A percentile compares a stretch with the other conserved stretches of the same genome.
phyloP scores from a whole-genome alignment of 2,113 vertebrate species.

The Campylomormyrus numenius region DNA sequence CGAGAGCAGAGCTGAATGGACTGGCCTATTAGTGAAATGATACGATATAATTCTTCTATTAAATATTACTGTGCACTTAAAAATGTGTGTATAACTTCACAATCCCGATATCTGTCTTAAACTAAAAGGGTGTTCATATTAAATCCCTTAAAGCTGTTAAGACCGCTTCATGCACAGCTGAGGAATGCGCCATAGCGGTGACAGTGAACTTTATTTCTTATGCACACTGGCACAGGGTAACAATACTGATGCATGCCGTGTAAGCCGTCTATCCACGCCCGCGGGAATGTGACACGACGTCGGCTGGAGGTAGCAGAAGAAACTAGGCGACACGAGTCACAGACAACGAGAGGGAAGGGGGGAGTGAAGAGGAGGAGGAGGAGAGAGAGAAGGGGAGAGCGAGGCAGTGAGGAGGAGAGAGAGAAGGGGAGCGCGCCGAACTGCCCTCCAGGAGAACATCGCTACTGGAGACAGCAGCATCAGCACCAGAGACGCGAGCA shows the following conservation, averaged over 20 bases:
- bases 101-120: background rate
- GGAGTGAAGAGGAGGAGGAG: background rate
- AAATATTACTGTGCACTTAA: background rate
- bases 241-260: background rate
- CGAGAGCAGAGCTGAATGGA: background rate
- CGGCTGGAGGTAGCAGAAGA: conserved; percentile 45
- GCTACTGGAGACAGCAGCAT: conserved; percentile 2
- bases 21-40: background rate
- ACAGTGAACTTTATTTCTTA: background rate
- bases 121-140: background rate
- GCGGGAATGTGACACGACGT: conserved; percentile 56
- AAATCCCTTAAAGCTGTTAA: background rate
- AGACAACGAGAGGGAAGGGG: conserved; percentile 11
- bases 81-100: too few species aligned
- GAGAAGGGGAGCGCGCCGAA: background rate
- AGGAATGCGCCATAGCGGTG: background rate
- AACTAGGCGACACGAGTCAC: conserved; percentile 40
- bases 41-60: background rate
- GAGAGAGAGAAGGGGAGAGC: background rate
- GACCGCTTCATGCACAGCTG: background rate
- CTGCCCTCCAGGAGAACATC: background rate
- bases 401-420: background rate
- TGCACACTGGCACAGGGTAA: background rate
- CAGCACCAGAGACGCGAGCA: conserved; percentile 7
- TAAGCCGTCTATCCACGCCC: background rate